Percentiles rank a stretch among this genome's conserved stretches.
These are phyloP conservation scores for Onthophagus sagittarius DNA, from an alignment of 2,888 invertebrate species.

Conservation along the genomic window DNA sequence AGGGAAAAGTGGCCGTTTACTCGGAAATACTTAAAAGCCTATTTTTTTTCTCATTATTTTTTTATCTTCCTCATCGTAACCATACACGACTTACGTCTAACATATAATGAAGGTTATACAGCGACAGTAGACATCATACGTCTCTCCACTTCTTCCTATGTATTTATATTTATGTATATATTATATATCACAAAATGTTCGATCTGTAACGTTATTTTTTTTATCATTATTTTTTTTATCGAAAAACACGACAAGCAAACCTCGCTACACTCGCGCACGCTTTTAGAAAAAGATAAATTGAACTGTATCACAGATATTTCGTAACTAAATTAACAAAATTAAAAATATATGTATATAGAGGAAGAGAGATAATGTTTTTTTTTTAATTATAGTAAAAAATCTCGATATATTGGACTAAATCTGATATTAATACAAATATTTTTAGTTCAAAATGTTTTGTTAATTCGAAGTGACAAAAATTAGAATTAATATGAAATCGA, in stretches of 20 bases:
- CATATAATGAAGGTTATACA: constrained; percentile 17
- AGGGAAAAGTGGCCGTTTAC: background rate
- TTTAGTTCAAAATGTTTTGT: no score
- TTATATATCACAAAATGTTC: constrained; percentile 28
- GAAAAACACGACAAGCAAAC: constrained; percentile 15
- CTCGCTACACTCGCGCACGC: background rate
- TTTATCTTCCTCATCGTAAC: constrained; percentile 1
- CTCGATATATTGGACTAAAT: no score
- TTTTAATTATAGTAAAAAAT: constrained; percentile 10
- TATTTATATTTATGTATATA: constrained; percentile 4
- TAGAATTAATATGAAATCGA: no score
- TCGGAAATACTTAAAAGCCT: background rate
- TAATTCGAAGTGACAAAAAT: no score
- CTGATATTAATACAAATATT: no score
- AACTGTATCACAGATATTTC: constrained; percentile 36
- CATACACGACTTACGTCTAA: constrained; percentile 15
- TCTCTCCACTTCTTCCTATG: constrained; percentile 5
- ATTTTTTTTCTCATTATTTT: background rate
- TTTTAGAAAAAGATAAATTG: constrained; percentile 21
- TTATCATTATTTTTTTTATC: constrained; percentile 19
- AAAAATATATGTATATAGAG: background rate
- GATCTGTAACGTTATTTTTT: constrained; percentile 20
- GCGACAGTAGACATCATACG: constrained; percentile 13
- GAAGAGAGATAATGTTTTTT: background rate
- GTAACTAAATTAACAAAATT: constrained; percentile 28